phyloP scores from a whole-genome alignment of 2,113 vertebrate genomes.

The Campylomormyrus tamandua region DNA sequence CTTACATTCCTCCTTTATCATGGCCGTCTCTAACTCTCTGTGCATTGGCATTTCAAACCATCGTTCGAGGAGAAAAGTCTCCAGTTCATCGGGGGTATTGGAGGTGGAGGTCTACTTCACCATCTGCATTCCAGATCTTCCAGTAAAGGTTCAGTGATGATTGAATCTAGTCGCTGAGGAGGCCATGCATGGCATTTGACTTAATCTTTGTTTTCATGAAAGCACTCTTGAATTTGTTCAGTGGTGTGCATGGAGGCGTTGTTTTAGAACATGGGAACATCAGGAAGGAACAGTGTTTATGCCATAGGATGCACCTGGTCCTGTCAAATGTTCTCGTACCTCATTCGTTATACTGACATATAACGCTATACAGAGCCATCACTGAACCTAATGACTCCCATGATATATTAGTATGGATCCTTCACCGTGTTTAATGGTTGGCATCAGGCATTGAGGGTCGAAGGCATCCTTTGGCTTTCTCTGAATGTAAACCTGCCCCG shows the following conservation, averaged over 20 bases:
- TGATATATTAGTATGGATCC: background rate
- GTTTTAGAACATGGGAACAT: background rate
- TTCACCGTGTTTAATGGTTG: background rate
- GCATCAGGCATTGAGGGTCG: background rate
- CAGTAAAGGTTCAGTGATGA: background rate
- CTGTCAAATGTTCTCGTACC: background rate
- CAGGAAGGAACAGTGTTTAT: background rate
- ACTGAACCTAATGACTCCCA: background rate
- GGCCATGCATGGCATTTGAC: background rate
- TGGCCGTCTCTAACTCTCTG: background rate
- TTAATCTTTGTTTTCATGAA: background rate
- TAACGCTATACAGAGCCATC: background rate
- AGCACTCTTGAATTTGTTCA: background rate
- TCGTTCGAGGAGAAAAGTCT: background rate
- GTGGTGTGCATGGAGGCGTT: background rate
- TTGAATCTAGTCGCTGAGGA: background rate
- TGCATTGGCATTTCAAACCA: background rate
- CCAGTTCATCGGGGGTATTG: background rate
- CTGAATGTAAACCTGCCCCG: background rate
- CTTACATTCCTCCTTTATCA: background rate
- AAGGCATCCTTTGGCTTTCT: background rate
- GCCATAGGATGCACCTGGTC: background rate
- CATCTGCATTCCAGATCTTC: background rate
- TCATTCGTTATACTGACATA: background rate
- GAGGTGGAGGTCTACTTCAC: background rate